Base-by-base conservation (phyloP, 2,797 vertebrate genomes). In the Danio tinwini region DNA sequence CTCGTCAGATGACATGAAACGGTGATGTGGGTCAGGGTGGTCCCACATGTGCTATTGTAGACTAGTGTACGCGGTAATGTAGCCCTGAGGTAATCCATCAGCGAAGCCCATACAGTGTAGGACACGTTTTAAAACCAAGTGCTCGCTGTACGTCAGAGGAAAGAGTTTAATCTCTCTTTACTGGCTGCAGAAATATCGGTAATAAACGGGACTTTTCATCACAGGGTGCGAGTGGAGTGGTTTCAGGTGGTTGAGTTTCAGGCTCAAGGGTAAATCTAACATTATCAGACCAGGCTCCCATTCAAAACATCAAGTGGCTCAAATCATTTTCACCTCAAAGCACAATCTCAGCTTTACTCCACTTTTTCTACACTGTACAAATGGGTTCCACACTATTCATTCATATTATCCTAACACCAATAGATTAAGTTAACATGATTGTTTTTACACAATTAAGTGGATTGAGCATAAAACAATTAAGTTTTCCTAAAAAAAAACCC, bases 1-100 rank as follows among this genome's bases (percentile, higher is more conserved):
- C 85, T 86, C 85, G 72, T 90, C 85, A 90, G 86, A 82, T 37
- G 86, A 86, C 76, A 88, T 81, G 88, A 83, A 89, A 88, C 75
- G 82, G 84, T 84, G 85, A 88, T 86, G 85, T 68, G 84, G 88
- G 84, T 84, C 86, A 88, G 85, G 85, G 81, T 21, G 49, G 74
- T 89, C 87, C 89, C 82, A 0, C 47, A 86, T 86, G 85, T 85
- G 73, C 83, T 78, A 83, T 78, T 68, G 62, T 77, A 74, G 79
- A 83, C 55, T 52, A 82, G 14, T 5, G 14, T 74, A 53, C 55
- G 63, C 58, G 77, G 81, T 74, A 77, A 76, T 73, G 71, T 67
- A 59, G 75, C 80, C 79, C 70, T 70, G 72, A 82, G 70, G 78
- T 82, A 63, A 84, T 77, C 71, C 56, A 78, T 82, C 67, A 80